These are phyloP conservation scores for Lasaia peninsularis DNA, from an alignment of 1,140 invertebrate genomes.

Conservation along the genomic window DNA sequence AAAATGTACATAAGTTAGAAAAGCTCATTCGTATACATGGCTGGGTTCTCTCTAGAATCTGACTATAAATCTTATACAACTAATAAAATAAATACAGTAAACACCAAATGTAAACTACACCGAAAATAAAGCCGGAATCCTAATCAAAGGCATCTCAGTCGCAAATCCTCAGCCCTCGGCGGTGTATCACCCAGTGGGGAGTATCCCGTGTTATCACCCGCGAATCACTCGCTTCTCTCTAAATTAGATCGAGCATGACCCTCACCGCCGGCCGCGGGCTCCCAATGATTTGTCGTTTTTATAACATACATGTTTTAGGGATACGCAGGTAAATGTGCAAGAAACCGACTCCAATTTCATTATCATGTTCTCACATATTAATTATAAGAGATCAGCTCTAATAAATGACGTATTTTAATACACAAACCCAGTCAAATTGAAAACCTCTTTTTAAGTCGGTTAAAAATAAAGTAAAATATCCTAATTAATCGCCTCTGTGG, in stretches of 20 bases:
- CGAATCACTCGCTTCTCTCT: conserved; percentile 42
- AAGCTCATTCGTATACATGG: too few species aligned
- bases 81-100: neutral
- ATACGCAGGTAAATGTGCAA: neutral
- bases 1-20: too few species aligned
- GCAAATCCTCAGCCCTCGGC: conserved; percentile 12
- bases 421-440: too few species aligned
- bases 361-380: too few species aligned
- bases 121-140: neutral
- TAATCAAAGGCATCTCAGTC: conserved; percentile 11
- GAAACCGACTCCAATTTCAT: too few species aligned
- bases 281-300: conserved; percentile 52
- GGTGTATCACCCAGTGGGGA: conserved; percentile 62
- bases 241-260: conserved; percentile 58
- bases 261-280: conserved; percentile 27
- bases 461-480: too few species aligned
- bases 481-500: too few species aligned
- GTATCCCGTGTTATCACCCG: conserved; percentile 39
- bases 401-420: too few species aligned
- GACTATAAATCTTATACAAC: neutral
- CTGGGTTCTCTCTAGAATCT: too few species aligned
- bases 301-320: conserved; percentile 27
- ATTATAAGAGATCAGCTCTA: too few species aligned
- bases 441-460: too few species aligned
- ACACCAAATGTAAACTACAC: neutral